Percentiles rank a stretch among this genome's conserved stretches.
These are phyloP conservation scores for Eudyptes chrysolophus DNA, from an alignment of 2,113 vertebrate species.

Conservation along the genomic window DNA sequence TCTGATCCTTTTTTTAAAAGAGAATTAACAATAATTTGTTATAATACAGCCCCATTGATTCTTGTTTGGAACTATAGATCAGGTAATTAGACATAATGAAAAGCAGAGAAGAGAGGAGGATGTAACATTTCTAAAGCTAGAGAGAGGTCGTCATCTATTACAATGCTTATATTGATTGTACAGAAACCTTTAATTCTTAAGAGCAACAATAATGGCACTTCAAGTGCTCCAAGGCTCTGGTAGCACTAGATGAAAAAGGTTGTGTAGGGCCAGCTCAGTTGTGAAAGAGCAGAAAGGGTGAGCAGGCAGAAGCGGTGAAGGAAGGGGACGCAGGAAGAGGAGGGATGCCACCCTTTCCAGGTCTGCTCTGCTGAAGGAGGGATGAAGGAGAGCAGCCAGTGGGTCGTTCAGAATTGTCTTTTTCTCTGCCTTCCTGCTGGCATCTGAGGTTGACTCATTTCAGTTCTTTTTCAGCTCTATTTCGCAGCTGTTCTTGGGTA, in stretches of 20 bases:
- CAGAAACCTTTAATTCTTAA: background rate
- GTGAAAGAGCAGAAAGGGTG: background rate
- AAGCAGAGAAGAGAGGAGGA: background rate
- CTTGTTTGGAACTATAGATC: constrained; percentile 29
- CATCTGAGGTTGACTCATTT: background rate
- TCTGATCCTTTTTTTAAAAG: background rate
- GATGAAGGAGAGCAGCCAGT: background rate
- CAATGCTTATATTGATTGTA: background rate
- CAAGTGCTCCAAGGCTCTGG: background rate
- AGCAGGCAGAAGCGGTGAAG: fast-evolving
- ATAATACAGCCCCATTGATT: constrained; percentile 48
- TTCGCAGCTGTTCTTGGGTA: background rate
- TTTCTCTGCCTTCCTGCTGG: background rate
- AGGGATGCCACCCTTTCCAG: background rate
- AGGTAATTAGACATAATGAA: constrained; percentile 21
- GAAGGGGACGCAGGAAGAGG: fast-evolving
- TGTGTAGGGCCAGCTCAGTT: fast-evolving
- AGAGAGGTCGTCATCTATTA: background rate
- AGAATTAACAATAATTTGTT: constrained; percentile 30
- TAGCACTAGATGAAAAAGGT: background rate
- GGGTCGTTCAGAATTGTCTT: background rate
- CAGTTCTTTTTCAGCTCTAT: fast-evolving
- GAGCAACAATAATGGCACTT: background rate
- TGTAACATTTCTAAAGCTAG: background rate
- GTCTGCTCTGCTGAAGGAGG: background rate